These are phyloP conservation scores for Periphyllus acericola DNA, from an alignment of 2,888 invertebrate species.

Conservation along the genomic window DNA sequence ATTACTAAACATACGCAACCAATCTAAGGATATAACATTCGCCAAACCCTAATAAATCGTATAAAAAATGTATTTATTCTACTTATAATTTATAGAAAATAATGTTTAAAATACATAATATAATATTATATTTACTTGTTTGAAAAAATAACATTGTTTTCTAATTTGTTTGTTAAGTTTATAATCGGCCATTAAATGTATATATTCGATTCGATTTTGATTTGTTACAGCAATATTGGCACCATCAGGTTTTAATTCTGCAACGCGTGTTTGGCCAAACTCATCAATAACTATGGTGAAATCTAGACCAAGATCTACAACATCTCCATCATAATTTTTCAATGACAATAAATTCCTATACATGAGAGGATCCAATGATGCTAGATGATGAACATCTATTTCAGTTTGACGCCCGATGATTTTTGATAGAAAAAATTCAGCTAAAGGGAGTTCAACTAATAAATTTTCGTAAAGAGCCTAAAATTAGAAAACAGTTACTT, in stretches of 20 bases:
- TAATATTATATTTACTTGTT: conserved; percentile 67
- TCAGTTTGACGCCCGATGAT: conserved; percentile 81
- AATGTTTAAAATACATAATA: neutral
- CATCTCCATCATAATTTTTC: conserved; percentile 86
- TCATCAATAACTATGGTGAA: conserved; percentile 92
- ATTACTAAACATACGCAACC: conserved; percentile 94
- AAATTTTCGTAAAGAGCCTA: conserved; percentile 95
- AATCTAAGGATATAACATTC: conserved; percentile 89
- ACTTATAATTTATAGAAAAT: neutral
- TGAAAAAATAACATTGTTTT: conserved; percentile 87
- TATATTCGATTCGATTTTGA: conserved; percentile 94
- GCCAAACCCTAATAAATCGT: conserved; percentile 76
- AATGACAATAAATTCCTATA: conserved; percentile 90
- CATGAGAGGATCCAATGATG: conserved; percentile 90
- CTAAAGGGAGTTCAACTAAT: conserved; percentile 92
- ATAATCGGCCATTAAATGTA: conserved; percentile 95
- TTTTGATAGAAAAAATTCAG: conserved; percentile 94
- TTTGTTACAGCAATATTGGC: conserved; percentile 89
- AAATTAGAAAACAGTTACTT: conserved; percentile 59
- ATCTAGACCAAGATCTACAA: conserved; percentile 88
- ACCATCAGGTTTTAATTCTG: conserved; percentile 92
- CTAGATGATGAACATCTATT: conserved; percentile 90
- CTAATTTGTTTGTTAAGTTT: conserved; percentile 92
- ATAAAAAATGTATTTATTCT: neutral
- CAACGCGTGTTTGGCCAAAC: conserved; percentile 86